Evolutionary conservation across 2,797 vertebrate genomes (phyloP), one percentile per base, ranked within the genome.

Genomic region (Spatula clypeata): DNA sequence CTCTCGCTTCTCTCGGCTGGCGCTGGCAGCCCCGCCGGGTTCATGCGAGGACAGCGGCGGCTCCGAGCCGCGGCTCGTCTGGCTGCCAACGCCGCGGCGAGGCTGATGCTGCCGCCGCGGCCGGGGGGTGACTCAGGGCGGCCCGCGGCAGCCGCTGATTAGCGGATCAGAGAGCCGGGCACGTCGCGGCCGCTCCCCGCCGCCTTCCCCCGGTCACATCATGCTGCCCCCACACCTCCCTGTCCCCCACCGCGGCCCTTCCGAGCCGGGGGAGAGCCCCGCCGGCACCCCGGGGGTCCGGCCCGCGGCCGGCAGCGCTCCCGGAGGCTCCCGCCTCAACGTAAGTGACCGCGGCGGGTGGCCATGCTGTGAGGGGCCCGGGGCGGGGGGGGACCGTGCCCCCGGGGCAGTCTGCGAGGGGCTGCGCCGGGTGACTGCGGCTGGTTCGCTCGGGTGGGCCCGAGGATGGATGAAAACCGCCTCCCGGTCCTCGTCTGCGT

Each of bases 21-120:
- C 95, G 90, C 93, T 96, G 96, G 96, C 97, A 96, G 96, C 94
- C 38, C 47, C 67, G 81, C 84, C 47, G 94, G 79, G 98, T 98
- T 98, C 97, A 97, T 34, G 58, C 86, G 96, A 97, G 98, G 98
- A 98, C 98, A 98, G 61, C 80, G 77, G 96, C 97, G 79, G 92
- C 93, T 95, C 92, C 54, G 83, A 79, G 94, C 79, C 93, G 73
- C 92, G 94, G 90, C 97, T 94, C 66, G 96, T 82, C 95, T 88
- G 88, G 76, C 95, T 97, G 96, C 95, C 94, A 96, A 79, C 57
- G 94, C 90, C 75, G 86, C 97, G 74, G 86, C 93, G 77, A 67
- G 82, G 95, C 93, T 72, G 96, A 89, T 67, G 96, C 83, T 64
- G 92, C 94, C 42, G 89, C 70, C 29, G 57, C 75, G 75, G 88